phyloP scores from a whole-genome alignment of 2,888 invertebrate species.

The Enchytraeus crypticus region DNA sequence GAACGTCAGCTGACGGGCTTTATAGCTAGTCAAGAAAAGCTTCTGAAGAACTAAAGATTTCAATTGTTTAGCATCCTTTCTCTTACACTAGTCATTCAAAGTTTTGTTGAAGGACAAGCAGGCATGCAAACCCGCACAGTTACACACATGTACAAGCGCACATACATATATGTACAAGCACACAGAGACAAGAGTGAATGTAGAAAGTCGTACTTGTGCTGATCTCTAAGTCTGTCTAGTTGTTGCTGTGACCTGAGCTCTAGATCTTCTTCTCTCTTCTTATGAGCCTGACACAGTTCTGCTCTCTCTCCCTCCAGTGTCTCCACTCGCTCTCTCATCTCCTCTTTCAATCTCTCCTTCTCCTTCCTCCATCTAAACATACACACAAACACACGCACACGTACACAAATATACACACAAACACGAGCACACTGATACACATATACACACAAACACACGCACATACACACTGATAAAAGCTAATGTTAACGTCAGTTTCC shows the following conservation, averaged over 20 bases:
- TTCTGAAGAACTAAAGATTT: too few relatives aligned
- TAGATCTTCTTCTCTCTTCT: conserved; percentile 31
- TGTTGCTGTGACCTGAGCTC: conserved; percentile 35
- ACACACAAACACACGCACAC: background rate
- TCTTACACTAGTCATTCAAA: too few relatives aligned
- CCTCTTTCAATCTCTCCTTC: background rate
- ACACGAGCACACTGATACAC: background rate
- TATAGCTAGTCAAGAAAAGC: too few relatives aligned
- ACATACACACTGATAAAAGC: too few relatives aligned
- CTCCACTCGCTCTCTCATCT: conserved; percentile 31
- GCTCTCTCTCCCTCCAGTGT: conserved; percentile 41
- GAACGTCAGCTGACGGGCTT: too few relatives aligned
- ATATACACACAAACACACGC: too few relatives aligned
- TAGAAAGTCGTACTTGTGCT: too few relatives aligned
- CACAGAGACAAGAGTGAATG: background rate
- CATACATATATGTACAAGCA: background rate
- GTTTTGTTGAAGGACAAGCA: too few relatives aligned
- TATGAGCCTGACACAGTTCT: conserved; percentile 31
- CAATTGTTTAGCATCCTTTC: too few relatives aligned
- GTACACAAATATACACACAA: background rate
- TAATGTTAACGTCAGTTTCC: too few relatives aligned
- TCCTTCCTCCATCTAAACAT: background rate
- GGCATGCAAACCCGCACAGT: too few relatives aligned
- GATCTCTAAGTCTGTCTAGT: conserved; percentile 35
- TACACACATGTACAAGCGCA: background rate